Percentiles rank a stretch among this genome's conserved stretches.
These are phyloP conservation scores for Coracias cyanogaster DNA, from an alignment of 2,797 vertebrate genomes.

Conservation along the genomic window DNA sequence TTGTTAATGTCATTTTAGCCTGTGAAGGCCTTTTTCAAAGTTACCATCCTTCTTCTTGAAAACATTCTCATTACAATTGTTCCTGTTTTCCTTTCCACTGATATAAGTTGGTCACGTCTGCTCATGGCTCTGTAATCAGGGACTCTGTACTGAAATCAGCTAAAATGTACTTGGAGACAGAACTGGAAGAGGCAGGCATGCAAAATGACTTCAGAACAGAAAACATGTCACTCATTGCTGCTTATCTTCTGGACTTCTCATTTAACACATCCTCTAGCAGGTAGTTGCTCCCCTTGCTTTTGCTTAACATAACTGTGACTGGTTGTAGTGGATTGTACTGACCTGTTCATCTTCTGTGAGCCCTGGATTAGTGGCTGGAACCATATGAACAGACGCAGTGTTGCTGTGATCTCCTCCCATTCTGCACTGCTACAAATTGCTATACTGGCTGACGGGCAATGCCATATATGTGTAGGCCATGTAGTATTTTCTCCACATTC, in stretches of 20 bases:
- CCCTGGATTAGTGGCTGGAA: neutral
- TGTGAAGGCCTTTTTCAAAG: neutral
- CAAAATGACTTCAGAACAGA: neutral
- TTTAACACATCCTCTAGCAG: neutral
- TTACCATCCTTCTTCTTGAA: neutral
- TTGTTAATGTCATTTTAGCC: neutral
- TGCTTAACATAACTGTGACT: accelerated
- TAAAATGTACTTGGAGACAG: neutral
- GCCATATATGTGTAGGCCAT: neutral
- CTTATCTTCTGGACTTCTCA: neutral
- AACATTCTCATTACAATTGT: neutral
- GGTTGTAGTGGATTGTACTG: neutral
- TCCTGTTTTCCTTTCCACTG: neutral
- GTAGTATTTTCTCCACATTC: neutral
- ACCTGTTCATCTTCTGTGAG: neutral
- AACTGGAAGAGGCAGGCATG: neutral
- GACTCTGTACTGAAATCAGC: neutral
- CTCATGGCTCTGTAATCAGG: neutral
- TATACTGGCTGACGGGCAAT: neutral
- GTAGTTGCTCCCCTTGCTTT: accelerated
- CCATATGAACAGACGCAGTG: neutral
- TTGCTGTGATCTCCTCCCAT: neutral
- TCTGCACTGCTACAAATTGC: neutral
- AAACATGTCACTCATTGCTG: accelerated
- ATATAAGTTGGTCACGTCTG: neutral